These are phyloP conservation scores for Parazoanthus atlanticus DNA, from an alignment of 92 coral and sea anemone genomes.

Conservation along the genomic window DNA sequence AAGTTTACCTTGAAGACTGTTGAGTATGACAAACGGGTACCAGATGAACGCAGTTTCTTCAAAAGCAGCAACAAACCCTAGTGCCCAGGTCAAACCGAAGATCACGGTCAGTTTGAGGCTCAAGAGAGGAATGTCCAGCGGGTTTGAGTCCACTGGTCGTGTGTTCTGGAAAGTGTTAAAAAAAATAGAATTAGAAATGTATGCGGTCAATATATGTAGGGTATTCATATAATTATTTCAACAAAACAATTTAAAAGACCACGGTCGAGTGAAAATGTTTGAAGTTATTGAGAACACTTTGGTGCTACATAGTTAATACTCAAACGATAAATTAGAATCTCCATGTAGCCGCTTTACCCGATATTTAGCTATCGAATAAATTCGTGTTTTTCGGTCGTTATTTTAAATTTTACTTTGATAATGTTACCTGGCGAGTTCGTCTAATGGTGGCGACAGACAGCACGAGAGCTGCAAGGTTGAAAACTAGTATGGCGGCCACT, in stretches of 20 bases:
- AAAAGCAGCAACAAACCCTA: slow-evolving; percentile 31
- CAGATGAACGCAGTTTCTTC: not conserved
- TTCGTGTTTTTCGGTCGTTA: too few relatives aligned
- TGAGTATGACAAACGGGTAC: slow-evolving; percentile 32
- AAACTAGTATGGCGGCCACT: slow-evolving; percentile 1
- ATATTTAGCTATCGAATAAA: too few relatives aligned
- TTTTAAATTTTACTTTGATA: too few relatives aligned
- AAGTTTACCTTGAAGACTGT: slow-evolving; percentile 15
- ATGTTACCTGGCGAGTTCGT: not conserved
- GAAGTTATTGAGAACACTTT: too few relatives aligned
- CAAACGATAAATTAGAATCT: too few relatives aligned
- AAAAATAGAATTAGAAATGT: too few relatives aligned
- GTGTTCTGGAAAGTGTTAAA: not conserved
- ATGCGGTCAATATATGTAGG: too few relatives aligned
- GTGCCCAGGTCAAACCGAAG: slow-evolving; percentile 36
- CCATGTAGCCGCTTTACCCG: too few relatives aligned
- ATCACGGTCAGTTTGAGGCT: slow-evolving; percentile 24
- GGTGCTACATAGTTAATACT: too few relatives aligned
- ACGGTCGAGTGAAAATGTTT: too few relatives aligned
- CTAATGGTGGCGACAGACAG: not conserved
- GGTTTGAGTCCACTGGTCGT: slow-evolving; percentile 6
- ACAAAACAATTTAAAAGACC: too few relatives aligned
- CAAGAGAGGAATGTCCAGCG: slow-evolving; percentile 18
- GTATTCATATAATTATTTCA: too few relatives aligned
- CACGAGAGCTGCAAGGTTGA: not conserved